phyloP scores from a whole-genome alignment of 2,888 invertebrate genomes.

The Pheosia gnoma region DNA sequence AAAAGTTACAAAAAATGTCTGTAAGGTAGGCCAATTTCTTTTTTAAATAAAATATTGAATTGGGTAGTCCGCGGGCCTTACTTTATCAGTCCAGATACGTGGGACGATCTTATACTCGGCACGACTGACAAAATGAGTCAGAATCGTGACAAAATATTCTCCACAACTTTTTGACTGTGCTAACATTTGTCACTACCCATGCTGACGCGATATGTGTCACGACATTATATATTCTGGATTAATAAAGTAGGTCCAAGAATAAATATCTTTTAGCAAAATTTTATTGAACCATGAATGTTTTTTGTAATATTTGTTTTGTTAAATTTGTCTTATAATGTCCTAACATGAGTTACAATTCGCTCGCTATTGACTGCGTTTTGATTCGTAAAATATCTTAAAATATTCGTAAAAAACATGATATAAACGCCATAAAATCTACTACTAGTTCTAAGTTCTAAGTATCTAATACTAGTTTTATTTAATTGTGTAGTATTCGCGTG shows the following conservation, averaged over 20 bases:
- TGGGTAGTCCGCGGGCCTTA: conserved; percentile 24
- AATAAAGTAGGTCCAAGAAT: conserved; percentile 26
- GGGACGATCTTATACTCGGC: background rate
- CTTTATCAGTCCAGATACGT: conserved; percentile 2
- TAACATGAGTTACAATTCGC: conserved; percentile 4
- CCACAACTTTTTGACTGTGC: background rate
- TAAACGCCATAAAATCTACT: too few relatives aligned
- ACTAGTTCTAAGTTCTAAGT: too few relatives aligned
- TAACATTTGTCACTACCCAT: background rate
- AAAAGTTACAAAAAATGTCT: conserved; percentile 66
- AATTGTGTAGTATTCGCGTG: too few relatives aligned
- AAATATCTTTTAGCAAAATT: conserved; percentile 16
- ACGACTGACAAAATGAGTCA: background rate
- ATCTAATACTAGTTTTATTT: too few relatives aligned
- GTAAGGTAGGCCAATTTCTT: conserved; percentile 81
- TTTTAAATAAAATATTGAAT: conserved; percentile 40
- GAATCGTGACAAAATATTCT: background rate
- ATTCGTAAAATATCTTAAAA: too few relatives aligned
- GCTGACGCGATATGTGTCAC: background rate
- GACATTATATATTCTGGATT: background rate
- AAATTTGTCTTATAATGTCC: conserved; percentile 29
- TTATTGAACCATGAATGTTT: conserved; percentile 78
- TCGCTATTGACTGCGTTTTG: background rate
- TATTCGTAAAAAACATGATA: too few relatives aligned
- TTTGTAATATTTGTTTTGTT: conserved; percentile 27